Evolutionary conservation across 2,797 vertebrate genomes (phyloP).

Genomic region (Hylomyscus alleni): DNA sequence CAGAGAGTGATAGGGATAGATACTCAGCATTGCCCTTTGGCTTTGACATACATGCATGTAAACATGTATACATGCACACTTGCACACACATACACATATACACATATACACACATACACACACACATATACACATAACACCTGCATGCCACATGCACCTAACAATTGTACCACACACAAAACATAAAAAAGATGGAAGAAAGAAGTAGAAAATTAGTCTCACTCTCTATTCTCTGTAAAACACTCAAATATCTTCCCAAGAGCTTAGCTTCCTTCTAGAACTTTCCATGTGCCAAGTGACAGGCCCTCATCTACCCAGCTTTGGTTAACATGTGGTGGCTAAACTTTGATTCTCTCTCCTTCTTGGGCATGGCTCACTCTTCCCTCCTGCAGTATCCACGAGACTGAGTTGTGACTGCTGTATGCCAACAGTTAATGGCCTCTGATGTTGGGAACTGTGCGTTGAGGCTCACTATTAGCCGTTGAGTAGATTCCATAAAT

Average conservation of each 20-base stretch:
- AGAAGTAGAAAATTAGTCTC: not conserved
- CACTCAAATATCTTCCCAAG: not conserved
- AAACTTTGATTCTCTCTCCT: not conserved
- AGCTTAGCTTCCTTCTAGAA: not conserved
- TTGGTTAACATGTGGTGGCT: not conserved
- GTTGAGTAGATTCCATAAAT: not conserved
- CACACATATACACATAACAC: not conserved
- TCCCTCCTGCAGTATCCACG: not conserved
- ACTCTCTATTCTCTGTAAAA: not conserved
- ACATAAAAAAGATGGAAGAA: not conserved
- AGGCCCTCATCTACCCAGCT: not conserved
- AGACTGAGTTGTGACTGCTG: not conserved
- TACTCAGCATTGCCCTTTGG: not conserved
- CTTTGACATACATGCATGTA: no score
- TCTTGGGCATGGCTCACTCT: not conserved
- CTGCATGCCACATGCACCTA: not conserved
- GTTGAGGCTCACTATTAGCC: not conserved
- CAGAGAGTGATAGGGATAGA: not conserved
- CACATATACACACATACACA: not conserved
- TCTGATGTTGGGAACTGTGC: not conserved
- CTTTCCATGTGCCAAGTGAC: not conserved
- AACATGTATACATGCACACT: not conserved
- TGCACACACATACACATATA: not conserved
- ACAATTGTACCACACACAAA: not conserved
- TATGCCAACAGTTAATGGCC: not conserved